phyloP scores from a whole-genome alignment of 2,113 vertebrate species.

The Protobothrops mucrosquamatus region DNA sequence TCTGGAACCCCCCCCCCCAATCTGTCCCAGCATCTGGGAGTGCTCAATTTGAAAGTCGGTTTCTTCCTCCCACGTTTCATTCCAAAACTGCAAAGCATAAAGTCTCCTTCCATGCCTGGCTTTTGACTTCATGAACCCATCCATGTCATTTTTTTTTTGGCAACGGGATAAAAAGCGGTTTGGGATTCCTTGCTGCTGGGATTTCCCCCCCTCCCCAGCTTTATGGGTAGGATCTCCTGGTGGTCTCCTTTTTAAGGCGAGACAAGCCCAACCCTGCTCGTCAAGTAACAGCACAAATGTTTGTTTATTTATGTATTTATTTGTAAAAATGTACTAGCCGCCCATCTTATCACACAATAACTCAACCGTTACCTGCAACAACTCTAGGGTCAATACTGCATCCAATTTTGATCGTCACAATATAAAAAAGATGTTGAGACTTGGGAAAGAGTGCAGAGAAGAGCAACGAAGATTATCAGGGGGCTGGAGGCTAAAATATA shows the following conservation, averaged over 20 bases:
- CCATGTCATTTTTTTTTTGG: background rate
- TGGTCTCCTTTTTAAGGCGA: background rate
- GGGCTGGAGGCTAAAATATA: too few relatives aligned
- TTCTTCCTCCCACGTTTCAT: background rate
- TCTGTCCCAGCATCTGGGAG: background rate
- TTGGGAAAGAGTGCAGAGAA: too few relatives aligned
- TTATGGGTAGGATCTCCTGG: background rate
- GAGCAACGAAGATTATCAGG: too few relatives aligned
- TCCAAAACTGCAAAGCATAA: background rate
- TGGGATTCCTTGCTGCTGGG: background rate
- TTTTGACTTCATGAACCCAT: background rate
- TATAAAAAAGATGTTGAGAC: too few relatives aligned
- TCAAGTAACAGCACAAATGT: too few relatives aligned
- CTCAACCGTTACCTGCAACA: too few relatives aligned
- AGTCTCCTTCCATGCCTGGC: background rate
- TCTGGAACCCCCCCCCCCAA: background rate
- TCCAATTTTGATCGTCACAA: too few relatives aligned
- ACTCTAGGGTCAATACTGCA: too few relatives aligned
- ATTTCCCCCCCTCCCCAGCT: background rate
- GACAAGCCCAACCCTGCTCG: background rate
- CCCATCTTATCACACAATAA: too few relatives aligned
- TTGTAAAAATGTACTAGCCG: too few relatives aligned
- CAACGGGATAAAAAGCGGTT: background rate
- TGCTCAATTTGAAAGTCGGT: background rate
- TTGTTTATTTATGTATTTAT: too few relatives aligned